Evolutionary conservation across 2,888 invertebrate species (phyloP).

Genomic region (Amblyteles armatorius): DNA sequence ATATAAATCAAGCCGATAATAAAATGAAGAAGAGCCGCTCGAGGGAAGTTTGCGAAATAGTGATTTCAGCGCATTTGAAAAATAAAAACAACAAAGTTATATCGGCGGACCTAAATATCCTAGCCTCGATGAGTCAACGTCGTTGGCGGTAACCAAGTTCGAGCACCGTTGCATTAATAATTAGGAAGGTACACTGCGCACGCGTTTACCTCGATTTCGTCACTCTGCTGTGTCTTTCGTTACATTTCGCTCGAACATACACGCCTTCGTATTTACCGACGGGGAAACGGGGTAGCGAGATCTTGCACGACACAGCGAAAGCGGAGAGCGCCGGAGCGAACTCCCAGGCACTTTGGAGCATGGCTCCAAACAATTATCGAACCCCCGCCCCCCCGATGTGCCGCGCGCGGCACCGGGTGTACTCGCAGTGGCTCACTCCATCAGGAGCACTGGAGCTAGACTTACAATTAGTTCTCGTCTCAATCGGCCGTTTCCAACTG

Average conservation of each 20-base stretch:
- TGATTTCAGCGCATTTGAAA: neutral
- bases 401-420: constrained; percentile 12
- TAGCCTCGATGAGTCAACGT: neutral
- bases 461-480: constrained; percentile 67
- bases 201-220: neutral
- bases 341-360: constrained; percentile 47
- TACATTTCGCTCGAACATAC: constrained; percentile 8
- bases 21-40: neutral
- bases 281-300: constrained; percentile 11
- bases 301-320: constrained; percentile 20
- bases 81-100: constrained; percentile 3
- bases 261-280: neutral
- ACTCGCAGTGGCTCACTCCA: constrained; percentile 16
- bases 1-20: constrained; percentile 40
- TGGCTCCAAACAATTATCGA: constrained; percentile 53
- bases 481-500: constrained; percentile 61
- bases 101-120: too few species aligned
- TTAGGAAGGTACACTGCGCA: neutral
- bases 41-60: constrained; percentile 4
- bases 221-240: constrained; percentile 8
- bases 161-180: neutral
- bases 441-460: constrained; percentile 32
- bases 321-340: constrained; percentile 10
- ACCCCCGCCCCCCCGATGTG: constrained; percentile 48
- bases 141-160: neutral